phyloP scores from a whole-genome alignment of 2,113 vertebrate genomes.

The Ivindomyrus marchei region DNA sequence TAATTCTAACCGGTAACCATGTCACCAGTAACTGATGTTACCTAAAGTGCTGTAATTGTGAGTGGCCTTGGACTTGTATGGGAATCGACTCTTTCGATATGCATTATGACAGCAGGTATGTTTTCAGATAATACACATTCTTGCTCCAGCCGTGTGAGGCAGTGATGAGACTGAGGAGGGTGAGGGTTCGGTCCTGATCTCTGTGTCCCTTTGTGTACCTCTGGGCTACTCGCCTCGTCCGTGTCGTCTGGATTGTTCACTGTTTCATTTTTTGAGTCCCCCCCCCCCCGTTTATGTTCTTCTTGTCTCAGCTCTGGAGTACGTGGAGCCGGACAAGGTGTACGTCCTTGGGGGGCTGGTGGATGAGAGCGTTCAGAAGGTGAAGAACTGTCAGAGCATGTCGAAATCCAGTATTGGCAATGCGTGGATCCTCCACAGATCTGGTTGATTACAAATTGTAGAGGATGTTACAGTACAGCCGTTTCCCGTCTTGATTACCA shows the following conservation, averaged over 20 bases:
- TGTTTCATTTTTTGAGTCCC: neutral
- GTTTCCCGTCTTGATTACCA: neutral
- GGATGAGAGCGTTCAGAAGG: constrained; percentile 91
- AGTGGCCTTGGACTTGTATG: neutral
- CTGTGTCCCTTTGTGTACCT: neutral
- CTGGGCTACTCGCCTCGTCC: neutral
- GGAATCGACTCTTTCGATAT: neutral
- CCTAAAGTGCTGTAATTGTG: neutral
- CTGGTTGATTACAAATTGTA: neutral
- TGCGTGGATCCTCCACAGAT: neutral
- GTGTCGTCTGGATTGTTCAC: neutral
- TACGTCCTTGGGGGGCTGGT: constrained; percentile 87
- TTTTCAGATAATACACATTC: neutral
- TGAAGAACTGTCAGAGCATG: constrained; percentile 31
- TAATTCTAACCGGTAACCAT: neutral
- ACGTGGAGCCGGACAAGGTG: constrained; percentile 67
- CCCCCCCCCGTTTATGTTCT: constrained; percentile 7
- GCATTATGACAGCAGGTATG: neutral
- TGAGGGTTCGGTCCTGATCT: neutral
- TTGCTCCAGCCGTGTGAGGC: neutral
- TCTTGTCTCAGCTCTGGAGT: constrained; percentile 67
- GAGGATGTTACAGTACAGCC: neutral
- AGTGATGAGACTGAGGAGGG: neutral
- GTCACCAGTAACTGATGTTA: neutral
- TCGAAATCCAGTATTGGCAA: neutral